A percentile compares a stretch with the other conserved stretches of the same genome.
These are phyloP conservation scores for Cheirogaleus major DNA, from an alignment of 2,797 vertebrate species.

Conservation along the genomic window DNA sequence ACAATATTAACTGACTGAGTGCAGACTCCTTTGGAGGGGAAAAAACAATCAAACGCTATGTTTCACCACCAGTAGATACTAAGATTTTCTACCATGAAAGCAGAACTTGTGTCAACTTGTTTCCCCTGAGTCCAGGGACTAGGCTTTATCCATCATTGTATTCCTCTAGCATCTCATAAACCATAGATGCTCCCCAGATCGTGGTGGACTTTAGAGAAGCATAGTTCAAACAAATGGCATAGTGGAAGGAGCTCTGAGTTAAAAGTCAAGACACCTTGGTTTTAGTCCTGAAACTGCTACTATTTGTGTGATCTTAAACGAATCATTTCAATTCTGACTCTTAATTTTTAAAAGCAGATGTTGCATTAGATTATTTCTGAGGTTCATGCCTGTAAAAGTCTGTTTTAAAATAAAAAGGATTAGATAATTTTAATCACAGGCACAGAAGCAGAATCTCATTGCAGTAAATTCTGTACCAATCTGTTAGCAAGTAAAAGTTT, in stretches of 20 bases:
- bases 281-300: background rate
- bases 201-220: background rate
- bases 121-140: background rate
- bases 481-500: constrained; percentile 40
- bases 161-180: background rate
- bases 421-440: background rate
- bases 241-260: background rate
- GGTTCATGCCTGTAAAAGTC: background rate
- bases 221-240: background rate
- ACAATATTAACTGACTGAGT: background rate
- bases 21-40: background rate
- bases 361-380: background rate
- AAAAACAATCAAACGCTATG: background rate
- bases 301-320: constrained; percentile 29
- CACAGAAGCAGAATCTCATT: constrained; percentile 1
- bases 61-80: background rate
- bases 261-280: background rate
- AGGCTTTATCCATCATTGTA: background rate
- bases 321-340: constrained; percentile 20
- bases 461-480: background rate
- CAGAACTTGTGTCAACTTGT: background rate
- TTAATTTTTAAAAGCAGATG: constrained; percentile 10
- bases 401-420: constrained; percentile 47
- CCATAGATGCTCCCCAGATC: background rate
- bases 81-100: background rate